Evolutionary conservation across 2,888 invertebrate genomes (phyloP), one percentile per base, ranked within the genome.

Genomic region (Morpho achilles): DNA sequence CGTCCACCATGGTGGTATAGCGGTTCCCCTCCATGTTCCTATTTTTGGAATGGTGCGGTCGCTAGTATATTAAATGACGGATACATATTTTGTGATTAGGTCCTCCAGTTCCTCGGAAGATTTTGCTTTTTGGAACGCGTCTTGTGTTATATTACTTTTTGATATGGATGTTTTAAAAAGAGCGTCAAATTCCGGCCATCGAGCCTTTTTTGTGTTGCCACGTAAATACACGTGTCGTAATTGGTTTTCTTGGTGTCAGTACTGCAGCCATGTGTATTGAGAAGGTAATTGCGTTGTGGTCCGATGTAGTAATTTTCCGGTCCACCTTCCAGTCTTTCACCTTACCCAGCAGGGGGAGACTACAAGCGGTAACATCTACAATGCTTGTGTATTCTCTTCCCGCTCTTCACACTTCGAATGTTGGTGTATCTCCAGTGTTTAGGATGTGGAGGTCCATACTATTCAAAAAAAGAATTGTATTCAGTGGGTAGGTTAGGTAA

Each of bases 251-350:
- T 2, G 59, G 40, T 54, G 55, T 23, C 9, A 59, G 22, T 0
- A 6, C 40, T 7, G 41, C n/a, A 0, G 49, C 62, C n/a, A 61
- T 2, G 2, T 47, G 50, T 32, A 69, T 7, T 0, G 48, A 9
- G 55, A 62, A 68, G 8, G 63, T 64, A 0, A 69, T 67, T n/a
- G 67, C 64, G 53, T 68, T 69, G 46, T 67, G 69, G 61, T 69
- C 69, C 3, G 67, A 65, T 23, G 64, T 63, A 43, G 23, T 53
- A 3, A 67, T 45, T 7, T 16, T 48, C 42, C 65, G 42, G 22
- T 64, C 54, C 5, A 67, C 67, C 43, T 41, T 58, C 68, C 68
- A 69, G 22, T 62, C 42, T 7, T 64, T 53, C 0, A 68, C 52
- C 50, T 45, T 66, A 1, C 58, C 60, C 16, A 69, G 54, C 0